Evolutionary conservation across 1,140 invertebrate species (phyloP).

Genomic region (Platyscapa corneri): DNA sequence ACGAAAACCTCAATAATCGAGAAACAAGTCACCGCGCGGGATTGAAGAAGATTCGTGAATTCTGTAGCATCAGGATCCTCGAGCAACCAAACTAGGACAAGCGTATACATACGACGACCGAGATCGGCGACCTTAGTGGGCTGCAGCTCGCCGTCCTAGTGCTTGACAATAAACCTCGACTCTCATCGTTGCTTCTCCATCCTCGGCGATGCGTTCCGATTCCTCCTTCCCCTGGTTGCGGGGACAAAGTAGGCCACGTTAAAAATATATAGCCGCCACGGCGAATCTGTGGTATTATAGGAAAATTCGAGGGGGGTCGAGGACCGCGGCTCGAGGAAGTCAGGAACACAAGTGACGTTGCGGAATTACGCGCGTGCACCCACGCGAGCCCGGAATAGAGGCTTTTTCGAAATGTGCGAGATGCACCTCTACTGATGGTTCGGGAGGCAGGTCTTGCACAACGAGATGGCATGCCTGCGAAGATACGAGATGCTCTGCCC

Average conservation of each 20-base stretch:
- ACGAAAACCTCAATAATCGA: neutral
- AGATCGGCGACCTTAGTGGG: slow-evolving; percentile 5
- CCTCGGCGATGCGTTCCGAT: neutral
- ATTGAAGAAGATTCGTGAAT: neutral
- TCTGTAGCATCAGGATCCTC: neutral
- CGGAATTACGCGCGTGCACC: slow-evolving; percentile 3
- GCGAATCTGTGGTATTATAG: neutral
- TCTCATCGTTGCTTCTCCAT: neutral
- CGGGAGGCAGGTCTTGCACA: neutral
- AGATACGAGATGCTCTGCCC: neutral
- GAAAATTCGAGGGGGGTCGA: slow-evolving; percentile 42
- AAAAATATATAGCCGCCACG: slow-evolving; percentile 26
- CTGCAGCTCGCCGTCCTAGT: neutral
- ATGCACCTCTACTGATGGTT: slow-evolving; percentile 1
- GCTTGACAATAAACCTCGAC: slow-evolving; percentile 35
- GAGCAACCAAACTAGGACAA: neutral
- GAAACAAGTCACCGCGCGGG: neutral
- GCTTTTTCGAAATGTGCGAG: slow-evolving; percentile 25
- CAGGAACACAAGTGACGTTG: neutral
- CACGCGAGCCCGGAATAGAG: slow-evolving; percentile 37
- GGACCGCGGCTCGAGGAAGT: slow-evolving; percentile 19
- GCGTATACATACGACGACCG: neutral
- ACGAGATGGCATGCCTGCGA: neutral
- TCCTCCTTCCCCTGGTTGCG: neutral
- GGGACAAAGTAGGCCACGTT: slow-evolving; percentile 38